Evolutionary conservation across 2,888 invertebrate genomes (phyloP).

Genomic region (Lasioglossum morio): DNA sequence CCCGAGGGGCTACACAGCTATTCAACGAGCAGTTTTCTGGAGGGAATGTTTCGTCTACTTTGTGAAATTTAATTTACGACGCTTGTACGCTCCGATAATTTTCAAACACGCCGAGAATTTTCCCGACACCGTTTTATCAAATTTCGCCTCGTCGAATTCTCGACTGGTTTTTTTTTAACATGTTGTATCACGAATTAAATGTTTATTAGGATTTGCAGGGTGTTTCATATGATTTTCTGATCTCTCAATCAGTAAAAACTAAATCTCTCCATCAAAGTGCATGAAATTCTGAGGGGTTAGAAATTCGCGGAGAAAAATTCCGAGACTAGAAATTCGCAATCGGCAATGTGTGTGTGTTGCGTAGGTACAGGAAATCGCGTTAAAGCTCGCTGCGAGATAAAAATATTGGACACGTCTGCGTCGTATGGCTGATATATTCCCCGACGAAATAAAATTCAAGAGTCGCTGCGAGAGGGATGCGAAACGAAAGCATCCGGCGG

Average conservation of each 20-base stretch:
- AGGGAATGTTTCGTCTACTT: slow-evolving; percentile 4
- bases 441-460: slow-evolving; percentile 10
- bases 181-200: too few relatives aligned
- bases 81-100: slow-evolving; percentile 7
- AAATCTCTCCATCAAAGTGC: background rate
- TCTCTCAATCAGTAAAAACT: too few relatives aligned
- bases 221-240: too few relatives aligned
- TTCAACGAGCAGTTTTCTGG: background rate
- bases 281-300: background rate
- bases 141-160: background rate
- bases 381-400: background rate
- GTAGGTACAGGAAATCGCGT: background rate
- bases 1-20: background rate
- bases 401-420: slow-evolving; percentile 7
- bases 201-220: too few relatives aligned
- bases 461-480: slow-evolving; percentile 6
- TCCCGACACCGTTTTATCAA: background rate
- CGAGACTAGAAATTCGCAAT: background rate
- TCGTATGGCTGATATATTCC: background rate
- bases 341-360: background rate
- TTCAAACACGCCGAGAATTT: slow-evolving; percentile 7
- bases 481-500: background rate
- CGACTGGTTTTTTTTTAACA: background rate
- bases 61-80: slow-evolving; percentile 17
- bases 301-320: background rate